Percentiles rank a stretch among this genome's conserved stretches.
phyloP scores from a whole-genome alignment of 2,797 vertebrate genomes.

The Onychomys arenicola region DNA sequence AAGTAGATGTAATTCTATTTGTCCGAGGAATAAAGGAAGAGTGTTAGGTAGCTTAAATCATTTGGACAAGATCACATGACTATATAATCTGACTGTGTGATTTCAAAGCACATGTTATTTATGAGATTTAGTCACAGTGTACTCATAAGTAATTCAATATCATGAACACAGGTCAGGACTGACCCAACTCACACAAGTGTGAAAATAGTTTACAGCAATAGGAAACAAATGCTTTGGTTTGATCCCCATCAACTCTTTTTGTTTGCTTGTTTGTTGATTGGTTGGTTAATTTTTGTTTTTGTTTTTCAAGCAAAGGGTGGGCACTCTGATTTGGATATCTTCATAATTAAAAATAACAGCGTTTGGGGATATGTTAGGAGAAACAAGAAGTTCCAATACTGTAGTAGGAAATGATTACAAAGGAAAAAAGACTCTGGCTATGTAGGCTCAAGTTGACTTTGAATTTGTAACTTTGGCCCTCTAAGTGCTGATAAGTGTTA shows the following conservation, averaged over 20 bases:
- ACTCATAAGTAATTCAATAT: slow-evolving; percentile 22
- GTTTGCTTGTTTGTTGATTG: neutral
- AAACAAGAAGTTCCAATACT: neutral
- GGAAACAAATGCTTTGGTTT: neutral
- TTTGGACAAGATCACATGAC: neutral
- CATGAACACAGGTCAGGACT: neutral
- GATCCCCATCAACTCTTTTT: neutral
- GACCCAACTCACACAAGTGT: neutral
- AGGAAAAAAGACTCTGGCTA: too few species aligned
- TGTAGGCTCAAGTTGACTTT: neutral
- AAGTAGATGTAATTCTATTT: neutral
- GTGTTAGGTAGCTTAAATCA: neutral
- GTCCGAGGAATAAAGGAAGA: slow-evolving; percentile 7
- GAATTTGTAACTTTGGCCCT: neutral
- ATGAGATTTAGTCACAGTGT: neutral
- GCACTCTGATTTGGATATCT: neutral
- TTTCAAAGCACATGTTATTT: slow-evolving; percentile 41
- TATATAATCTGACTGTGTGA: neutral
- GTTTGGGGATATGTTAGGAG: neutral
- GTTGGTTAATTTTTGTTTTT: neutral
- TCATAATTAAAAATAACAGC: slow-evolving; percentile 1
- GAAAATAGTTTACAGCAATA: neutral
- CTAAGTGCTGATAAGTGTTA: neutral
- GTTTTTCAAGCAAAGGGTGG: neutral
- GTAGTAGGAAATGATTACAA: neutral